phyloP scores from a whole-genome alignment of 2,797 vertebrate genomes.

The Rhinella marina region DNA sequence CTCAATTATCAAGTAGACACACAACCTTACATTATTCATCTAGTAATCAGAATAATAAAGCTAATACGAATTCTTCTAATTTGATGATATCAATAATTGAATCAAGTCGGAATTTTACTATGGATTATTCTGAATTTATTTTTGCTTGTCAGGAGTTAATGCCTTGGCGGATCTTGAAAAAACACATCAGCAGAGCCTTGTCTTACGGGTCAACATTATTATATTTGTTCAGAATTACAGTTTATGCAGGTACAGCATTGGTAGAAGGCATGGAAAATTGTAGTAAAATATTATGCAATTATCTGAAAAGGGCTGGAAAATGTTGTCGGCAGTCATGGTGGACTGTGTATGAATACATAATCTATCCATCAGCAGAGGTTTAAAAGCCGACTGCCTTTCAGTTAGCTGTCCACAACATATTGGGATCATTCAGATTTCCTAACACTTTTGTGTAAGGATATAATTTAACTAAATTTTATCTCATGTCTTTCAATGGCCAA shows the following conservation, averaged over 20 bases:
- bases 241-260: neutral
- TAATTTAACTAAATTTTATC: neutral
- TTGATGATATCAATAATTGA: slow-evolving; percentile 41
- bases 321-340: neutral
- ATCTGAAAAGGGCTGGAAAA: neutral
- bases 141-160: slow-evolving; percentile 19
- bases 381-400: neutral
- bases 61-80: slow-evolving; percentile 14
- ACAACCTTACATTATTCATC: neutral
- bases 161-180: neutral
- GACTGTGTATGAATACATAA: neutral
- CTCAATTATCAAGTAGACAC: neutral
- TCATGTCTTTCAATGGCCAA: neutral
- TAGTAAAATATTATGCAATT: slow-evolving; percentile 5
- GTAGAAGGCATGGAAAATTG: slow-evolving; percentile 8
- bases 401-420: neutral
- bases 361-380: neutral
- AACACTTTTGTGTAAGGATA: neutral
- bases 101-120: slow-evolving; percentile 24
- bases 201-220: slow-evolving; percentile 24
- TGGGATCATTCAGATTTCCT: neutral
- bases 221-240: neutral
- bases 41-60: slow-evolving; percentile 34
- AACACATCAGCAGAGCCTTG: neutral
- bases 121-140: slow-evolving; percentile 8